Evolutionary conservation across 2,797 vertebrate genomes (phyloP), one percentile per base, ranked within the genome.

Genomic region (Bradypodion ventrale): DNA sequence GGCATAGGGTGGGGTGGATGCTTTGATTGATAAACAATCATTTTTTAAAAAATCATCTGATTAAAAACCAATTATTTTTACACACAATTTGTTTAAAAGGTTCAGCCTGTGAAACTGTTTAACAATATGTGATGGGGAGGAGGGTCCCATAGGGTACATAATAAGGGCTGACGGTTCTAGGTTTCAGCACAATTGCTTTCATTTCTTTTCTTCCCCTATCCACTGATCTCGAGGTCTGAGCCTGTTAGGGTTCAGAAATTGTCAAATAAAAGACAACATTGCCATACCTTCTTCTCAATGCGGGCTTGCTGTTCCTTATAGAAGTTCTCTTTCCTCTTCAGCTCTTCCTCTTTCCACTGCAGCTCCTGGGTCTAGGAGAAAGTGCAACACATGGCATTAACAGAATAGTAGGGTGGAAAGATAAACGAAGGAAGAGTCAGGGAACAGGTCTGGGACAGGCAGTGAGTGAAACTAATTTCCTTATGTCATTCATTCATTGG

Each of bases 261-360:
- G 9, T n/a, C 19, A 86, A 88, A 73, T 9, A 62, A 63, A 75
- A 82, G 84, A 10, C 12, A 87, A n/a, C 19, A 25, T 0, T 6
- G 9, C n/a, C 92, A 90, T 93, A 99, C 98, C 98, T 96, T 98
- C 91, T 93, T 97, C 91, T 98, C 97, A 83, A 99, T 96, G 86
- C 94, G 96, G 81, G 94, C 93, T 94, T 98, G 87, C 93, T 99
- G 98, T 90, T 98, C 98, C 92, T 96, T 97, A 85, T 96, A 98
- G 94, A 98, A 98, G 78, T 93, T 88, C 7, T 97, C 97, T 72
- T 96, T 93, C 1, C 89, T 92, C 89, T 95, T 96, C 93, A 99
- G 88, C 93, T 98, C 97, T 7, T 92, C 91, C 83, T 99, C 97
- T 89, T 96, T 97, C 92, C 95, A 95, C 87, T 97, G 96, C 88